These are phyloP conservation scores for Morelia viridis DNA, from an alignment of 2,797 vertebrate species.

Conservation along the genomic window DNA sequence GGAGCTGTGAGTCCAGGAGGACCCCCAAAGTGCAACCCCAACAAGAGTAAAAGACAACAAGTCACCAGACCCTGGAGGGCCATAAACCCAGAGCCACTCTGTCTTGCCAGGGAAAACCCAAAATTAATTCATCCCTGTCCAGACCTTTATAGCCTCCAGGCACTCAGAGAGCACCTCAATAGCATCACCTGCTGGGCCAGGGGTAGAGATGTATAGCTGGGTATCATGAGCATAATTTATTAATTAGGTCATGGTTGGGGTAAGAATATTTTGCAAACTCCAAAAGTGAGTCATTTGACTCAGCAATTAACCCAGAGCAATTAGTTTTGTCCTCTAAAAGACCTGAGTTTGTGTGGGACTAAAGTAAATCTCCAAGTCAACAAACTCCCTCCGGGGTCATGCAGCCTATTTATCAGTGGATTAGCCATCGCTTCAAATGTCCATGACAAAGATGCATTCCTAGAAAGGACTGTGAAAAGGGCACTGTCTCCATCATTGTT, in stretches of 20 bases:
- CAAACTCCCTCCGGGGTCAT: background rate
- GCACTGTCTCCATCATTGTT: background rate
- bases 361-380: background rate
- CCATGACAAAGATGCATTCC: background rate
- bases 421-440: background rate
- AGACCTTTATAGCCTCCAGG: too few species aligned
- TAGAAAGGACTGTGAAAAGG: background rate
- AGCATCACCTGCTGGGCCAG: too few species aligned
- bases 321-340: background rate
- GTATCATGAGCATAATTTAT: too few species aligned
- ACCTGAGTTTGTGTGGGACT: background rate
- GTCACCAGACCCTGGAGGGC: too few species aligned
- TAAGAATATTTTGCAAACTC: background rate
- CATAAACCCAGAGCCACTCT: too few species aligned
- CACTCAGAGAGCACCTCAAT: too few species aligned
- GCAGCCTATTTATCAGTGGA: background rate
- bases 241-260: background rate
- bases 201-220: too few species aligned
- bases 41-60: too few species aligned
- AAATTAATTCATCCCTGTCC: too few species aligned
- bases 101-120: too few species aligned
- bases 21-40: too few species aligned
- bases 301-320: background rate
- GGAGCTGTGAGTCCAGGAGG: too few species aligned
- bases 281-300: background rate